Evolutionary conservation across 2,113 vertebrate genomes (phyloP), one percentile per base, ranked within the genome.

Genomic region (Monopterus albus): DNA sequence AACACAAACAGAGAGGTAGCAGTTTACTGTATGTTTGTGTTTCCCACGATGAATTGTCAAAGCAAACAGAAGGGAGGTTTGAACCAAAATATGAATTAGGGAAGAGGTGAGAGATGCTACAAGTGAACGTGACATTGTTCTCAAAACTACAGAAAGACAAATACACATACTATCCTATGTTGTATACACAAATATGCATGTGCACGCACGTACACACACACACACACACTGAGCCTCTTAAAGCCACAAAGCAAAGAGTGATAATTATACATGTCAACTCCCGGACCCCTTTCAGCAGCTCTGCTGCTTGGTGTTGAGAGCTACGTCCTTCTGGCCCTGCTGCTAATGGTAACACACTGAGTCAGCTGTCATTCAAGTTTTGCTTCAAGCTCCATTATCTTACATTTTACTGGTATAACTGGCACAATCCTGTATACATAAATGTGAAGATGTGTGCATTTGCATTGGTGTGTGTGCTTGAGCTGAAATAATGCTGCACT

Each of bases 211-310:
- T 3, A 26, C 38, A 7, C 20, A 49, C 46, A 49, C 26, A 40
- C 35, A 46, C 68, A 47, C 7, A 64, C 67, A 18, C 43, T 77
- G 79, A 90, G 79, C 71, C 78, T 77, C 74, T 74, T 53, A 82
- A 86, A 79, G 78, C 82, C 72, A 33, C 13, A 38, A 64, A 75
- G 79, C 61, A 78, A 68, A 81, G 84, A 76, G 84, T 86, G 85
- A 90, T 89, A 89, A 90, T 89, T 91, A 86, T 75, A 81, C 75
- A 77, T 84, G 84, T 87, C 84, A 89, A 90, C 91, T 89, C 82
- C 85, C 79, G 78, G 73, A 67, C 64, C 72, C 71, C 60, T 81
- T 80, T 87, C 42, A 66, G 80, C 75, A 59, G 75, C 78, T 80
- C 74, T 47, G 72, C 66, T 40, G 62, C 50, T 63, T 80, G 83